These are phyloP conservation scores for Campaea margaritaria DNA, from an alignment of 2,888 invertebrate genomes.

Conservation along the genomic window DNA sequence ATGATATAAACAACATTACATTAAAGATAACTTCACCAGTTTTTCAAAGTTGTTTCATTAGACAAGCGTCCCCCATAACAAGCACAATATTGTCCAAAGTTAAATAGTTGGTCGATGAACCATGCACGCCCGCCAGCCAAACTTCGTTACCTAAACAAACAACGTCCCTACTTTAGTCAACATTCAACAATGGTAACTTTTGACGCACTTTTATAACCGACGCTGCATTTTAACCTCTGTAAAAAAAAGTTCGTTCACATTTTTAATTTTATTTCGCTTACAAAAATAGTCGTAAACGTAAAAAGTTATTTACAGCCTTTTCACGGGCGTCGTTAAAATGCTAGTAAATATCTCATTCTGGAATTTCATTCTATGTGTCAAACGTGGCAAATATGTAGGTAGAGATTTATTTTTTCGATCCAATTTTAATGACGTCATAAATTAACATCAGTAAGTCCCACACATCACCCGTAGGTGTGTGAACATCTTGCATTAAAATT, in stretches of 20 bases:
- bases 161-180: slow-evolving; percentile 68
- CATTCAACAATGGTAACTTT: slow-evolving; percentile 69
- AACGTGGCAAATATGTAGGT: slow-evolving; percentile 36
- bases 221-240: slow-evolving; percentile 41
- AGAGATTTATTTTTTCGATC: slow-evolving; percentile 43
- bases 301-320: slow-evolving; percentile 40
- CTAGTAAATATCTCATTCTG: slow-evolving; percentile 33
- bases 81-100: slow-evolving; percentile 69
- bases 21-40: slow-evolving; percentile 22
- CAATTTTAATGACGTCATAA: slow-evolving; percentile 34
- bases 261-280: slow-evolving; percentile 32
- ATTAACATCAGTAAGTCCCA: slow-evolving; percentile 18
- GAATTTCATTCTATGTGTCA: slow-evolving; percentile 28
- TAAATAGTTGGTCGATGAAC: slow-evolving; percentile 76
- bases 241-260: slow-evolving; percentile 22
- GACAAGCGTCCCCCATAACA: slow-evolving; percentile 55
- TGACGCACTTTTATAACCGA: slow-evolving; percentile 48
- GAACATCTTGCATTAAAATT: slow-evolving; percentile 17
- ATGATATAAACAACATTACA: background rate
- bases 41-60: slow-evolving; percentile 61
- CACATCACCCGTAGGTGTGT: slow-evolving; percentile 34
- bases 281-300: slow-evolving; percentile 40
- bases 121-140: slow-evolving; percentile 60
- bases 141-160: slow-evolving; percentile 81
- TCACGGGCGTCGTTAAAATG: slow-evolving; percentile 37